These are phyloP conservation scores for Sinopyrophorus schimmeli DNA, from an alignment of 2,888 invertebrate species.

Conservation along the genomic window DNA sequence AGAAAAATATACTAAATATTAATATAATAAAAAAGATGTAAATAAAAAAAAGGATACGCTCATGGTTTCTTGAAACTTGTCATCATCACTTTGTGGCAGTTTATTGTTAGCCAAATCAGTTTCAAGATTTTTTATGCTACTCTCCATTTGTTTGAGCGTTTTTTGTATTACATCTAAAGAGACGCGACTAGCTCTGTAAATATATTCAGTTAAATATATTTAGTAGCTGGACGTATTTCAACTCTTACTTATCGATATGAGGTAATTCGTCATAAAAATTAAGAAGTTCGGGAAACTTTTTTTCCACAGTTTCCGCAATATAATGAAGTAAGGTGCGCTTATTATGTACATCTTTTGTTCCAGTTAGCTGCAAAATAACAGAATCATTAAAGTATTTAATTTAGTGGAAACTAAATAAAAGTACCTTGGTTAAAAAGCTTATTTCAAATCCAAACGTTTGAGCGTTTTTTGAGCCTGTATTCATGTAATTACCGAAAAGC, in stretches of 20 bases:
- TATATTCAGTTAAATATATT: conserved; percentile 1
- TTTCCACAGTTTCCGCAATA: conserved; percentile 84
- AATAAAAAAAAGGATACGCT: conserved; percentile 60
- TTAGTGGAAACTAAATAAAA: neutral
- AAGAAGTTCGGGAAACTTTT: conserved; percentile 83
- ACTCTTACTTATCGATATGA: conserved; percentile 75
- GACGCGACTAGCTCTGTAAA: conserved; percentile 76
- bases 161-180: conserved; percentile 83
- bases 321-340: conserved; percentile 92
- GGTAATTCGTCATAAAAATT: conserved; percentile 84
- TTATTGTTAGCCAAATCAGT: conserved; percentile 86
- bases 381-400: conserved; percentile 18
- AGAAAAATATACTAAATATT: conserved; percentile 25
- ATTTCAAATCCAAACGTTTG: conserved; percentile 97
- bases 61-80: conserved; percentile 86
- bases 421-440: conserved; percentile 89
- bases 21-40: neutral
- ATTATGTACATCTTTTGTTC: conserved; percentile 93
- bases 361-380: conserved; percentile 65
- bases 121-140: conserved; percentile 84
- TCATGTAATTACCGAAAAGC: conserved; percentile 95
- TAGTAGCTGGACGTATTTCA: neutral
- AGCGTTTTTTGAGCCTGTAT: conserved; percentile 91
- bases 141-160: conserved; percentile 82
- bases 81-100: conserved; percentile 77